Base-by-base conservation (phyloP, 2,113 vertebrate species). In the Melanostigma gelatinosum region DNA sequence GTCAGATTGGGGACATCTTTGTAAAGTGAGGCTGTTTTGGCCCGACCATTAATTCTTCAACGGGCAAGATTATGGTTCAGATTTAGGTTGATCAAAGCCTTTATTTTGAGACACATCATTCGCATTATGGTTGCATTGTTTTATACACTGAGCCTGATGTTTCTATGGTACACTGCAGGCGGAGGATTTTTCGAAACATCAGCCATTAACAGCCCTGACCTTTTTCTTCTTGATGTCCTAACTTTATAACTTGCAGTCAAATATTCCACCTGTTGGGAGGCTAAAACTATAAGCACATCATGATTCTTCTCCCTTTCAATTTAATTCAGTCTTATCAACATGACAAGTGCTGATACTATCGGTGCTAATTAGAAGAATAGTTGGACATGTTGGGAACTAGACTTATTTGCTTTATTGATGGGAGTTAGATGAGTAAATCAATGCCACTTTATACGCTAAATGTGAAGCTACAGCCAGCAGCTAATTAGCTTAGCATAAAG, bases 121-220 rank as follows among this genome's bases (percentile, higher is more conserved):
- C 42, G 7, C 15, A 24, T 54, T 72, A 16, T 15, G 29, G 8
- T 65, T 58, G 9, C 8, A 60, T 12, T 18, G 44, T 52, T 7
- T 57, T 32, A 71, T 77, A 44, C 64, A 52, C 29, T 48, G 67
- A 72, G 61, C 48, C 60, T 13, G 67, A 78, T 87, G 50, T 82
- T 84, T 80, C 76, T 79, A 38, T 63, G 54, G 60, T 84, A 79
- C 79, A 86, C 85, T 83, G 83, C 87, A 75, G 76, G 80, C 48
- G 10, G 46, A 71, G 72, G 60, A 71, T 36, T 77, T 63, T 57
- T 50, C 60, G 58, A 87, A 65, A 40, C 81, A 79, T 77, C 80
- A 52, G 38, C 7, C 46, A n/a, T 60, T 62, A 22, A 29, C 57
- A 34, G 24, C 54, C 58, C 22, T 58, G 8, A 24, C 61, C 34